Evolutionary conservation across 2,888 invertebrate species (phyloP), one percentile per base, ranked within the genome.

Genomic region (Blomia tropicalis): DNA sequence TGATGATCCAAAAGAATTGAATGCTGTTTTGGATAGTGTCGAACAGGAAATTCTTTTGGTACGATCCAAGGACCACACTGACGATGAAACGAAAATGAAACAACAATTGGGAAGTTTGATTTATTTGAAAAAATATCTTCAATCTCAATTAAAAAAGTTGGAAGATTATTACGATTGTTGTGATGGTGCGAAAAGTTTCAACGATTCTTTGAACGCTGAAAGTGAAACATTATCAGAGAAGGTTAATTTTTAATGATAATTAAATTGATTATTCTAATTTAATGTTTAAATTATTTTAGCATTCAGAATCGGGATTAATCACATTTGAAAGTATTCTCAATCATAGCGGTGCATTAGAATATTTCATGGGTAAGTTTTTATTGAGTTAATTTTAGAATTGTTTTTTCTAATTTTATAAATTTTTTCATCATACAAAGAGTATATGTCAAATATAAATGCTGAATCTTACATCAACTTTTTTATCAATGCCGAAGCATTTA

Each of bases 81-180:
- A 87, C 69, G 85, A 87, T 76, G 77, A 87, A 72, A 73, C 83
- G 32, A 78, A 81, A 60, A 83, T 89, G 60, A 87, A 89, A 68
- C 88, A 88, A 71, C 88, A 89, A 72, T 74, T 92, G 51, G 85
- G 85, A 62, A 89, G 89, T 69, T 76, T 92, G 63, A 77, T 83
- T 67, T 90, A 85, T 74, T 81, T 91, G 31, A 79, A 81, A 63
- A 83, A 83, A 71, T 80, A 86, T 27, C 81, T 90, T 65, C 85
- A 88, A 70, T 79, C 79, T 4, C 73, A 79, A 59, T 76, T 30
- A 71, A 76, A 32, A 73, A 78, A 11, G 74, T n/a, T n/a, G n/a
- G n/a, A n/a, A n/a, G n/a, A n/a, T n/a, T n/a, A n/a, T n/a, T 80
- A 69, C 64, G 77, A 78, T 63, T 77, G 79, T 3, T 63, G 36